Evolutionary conservation across 2,888 invertebrate species (phyloP).

Genomic region (Mythimna vitellina): DNA sequence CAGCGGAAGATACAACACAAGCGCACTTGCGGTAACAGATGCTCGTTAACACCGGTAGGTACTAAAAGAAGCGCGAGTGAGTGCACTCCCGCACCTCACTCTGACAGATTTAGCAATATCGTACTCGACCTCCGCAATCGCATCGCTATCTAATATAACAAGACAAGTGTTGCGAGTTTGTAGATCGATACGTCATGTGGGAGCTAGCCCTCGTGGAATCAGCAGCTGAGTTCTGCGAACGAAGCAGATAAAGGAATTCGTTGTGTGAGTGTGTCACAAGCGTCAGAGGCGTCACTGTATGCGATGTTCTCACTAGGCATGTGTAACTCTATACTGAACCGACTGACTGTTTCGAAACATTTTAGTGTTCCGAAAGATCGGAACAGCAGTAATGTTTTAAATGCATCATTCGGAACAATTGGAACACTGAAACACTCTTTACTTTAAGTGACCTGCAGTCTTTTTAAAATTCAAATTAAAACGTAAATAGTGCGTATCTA

Average conservation of each 20-base stretch:
- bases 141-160: neutral
- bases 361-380: too few relatives aligned
- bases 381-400: too few relatives aligned
- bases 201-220: conserved; percentile 15
- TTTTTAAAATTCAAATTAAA: too few relatives aligned
- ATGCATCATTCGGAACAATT: too few relatives aligned
- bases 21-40: conserved; percentile 4
- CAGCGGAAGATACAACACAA: neutral
- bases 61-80: conserved; percentile 25
- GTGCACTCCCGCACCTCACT: neutral
- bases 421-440: too few relatives aligned
- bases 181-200: neutral
- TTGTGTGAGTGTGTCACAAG: neutral
- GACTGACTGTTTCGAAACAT: too few relatives aligned
- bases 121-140: neutral
- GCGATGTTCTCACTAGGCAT: neutral
- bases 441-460: too few relatives aligned
- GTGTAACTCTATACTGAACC: too few relatives aligned
- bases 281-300: neutral
- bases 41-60: conserved; percentile 20
- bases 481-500: too few relatives aligned
- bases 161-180: neutral
- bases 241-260: neutral
- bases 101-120: neutral
- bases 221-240: conserved; percentile 19